These are phyloP conservation scores for Paradoxurus hermaphroditus DNA, from an alignment of 2,113 vertebrate genomes.

Conservation along the genomic window DNA sequence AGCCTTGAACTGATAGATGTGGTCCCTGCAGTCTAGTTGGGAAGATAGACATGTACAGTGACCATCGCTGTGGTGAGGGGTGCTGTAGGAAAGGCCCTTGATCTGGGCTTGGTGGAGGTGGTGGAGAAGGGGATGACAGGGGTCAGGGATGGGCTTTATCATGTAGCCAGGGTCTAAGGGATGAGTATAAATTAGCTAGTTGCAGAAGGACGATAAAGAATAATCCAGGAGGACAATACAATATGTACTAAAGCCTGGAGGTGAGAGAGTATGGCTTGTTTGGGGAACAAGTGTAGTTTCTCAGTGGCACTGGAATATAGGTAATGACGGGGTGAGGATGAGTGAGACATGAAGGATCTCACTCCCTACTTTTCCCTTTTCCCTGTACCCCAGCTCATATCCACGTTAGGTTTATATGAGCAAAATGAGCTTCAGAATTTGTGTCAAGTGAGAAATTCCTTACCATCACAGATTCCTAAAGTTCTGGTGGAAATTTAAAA, in stretches of 20 bases:
- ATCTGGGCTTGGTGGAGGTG: no score
- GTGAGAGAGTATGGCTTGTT: not conserved
- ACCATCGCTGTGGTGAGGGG: not conserved
- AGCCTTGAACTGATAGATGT: not conserved
- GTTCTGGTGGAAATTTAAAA: not conserved
- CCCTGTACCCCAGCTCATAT: not conserved
- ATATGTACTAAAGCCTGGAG: not conserved
- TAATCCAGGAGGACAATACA: not conserved
- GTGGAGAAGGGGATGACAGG: not conserved
- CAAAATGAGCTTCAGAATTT: not conserved
- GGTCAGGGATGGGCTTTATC: not conserved
- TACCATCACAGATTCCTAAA: not conserved
- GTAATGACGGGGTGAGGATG: not conserved
- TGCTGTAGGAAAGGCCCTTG: not conserved
- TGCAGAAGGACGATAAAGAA: not conserved
- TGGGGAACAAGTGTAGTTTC: not conserved
- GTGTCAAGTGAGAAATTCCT: not conserved
- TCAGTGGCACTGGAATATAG: not conserved
- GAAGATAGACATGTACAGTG: not conserved
- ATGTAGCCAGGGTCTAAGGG: not conserved
- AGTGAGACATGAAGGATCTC: not conserved
- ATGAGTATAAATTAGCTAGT: not conserved
- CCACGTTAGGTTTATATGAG: not conserved
- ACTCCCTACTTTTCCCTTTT: not conserved
- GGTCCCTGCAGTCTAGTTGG: not conserved